A percentile compares a stretch with the other conserved stretches of the same genome.
These are phyloP conservation scores for Callospermophilus lateralis DNA, from an alignment of 2,113 vertebrate genomes.

Conservation along the genomic window DNA sequence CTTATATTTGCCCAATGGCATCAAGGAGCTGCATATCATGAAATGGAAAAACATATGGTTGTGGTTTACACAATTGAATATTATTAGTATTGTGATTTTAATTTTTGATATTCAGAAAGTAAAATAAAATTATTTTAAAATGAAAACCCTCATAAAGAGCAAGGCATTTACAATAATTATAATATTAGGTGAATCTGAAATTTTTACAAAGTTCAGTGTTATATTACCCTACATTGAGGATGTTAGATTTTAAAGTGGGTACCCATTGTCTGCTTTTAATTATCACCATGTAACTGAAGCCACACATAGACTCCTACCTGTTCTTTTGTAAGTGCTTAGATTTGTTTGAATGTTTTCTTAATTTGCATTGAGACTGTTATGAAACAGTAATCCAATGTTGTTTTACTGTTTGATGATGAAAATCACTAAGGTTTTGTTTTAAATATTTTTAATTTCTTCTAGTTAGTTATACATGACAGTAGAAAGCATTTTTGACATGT, in stretches of 20 bases:
- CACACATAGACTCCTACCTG: constrained; percentile 76
- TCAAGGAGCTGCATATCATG: not conserved
- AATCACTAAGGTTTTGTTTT: constrained; percentile 47
- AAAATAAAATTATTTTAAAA: constrained; percentile 84
- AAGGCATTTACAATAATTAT: constrained; percentile 86
- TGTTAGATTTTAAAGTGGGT: constrained; percentile 85
- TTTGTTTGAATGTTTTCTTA: constrained; percentile 85
- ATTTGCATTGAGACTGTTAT: constrained; percentile 75
- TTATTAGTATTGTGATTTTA: constrained; percentile 16
- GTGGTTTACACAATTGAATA: not conserved
- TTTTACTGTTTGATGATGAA: constrained; percentile 84
- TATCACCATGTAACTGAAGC: constrained; percentile 85
- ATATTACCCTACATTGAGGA: constrained; percentile 85
- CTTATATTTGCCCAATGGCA: not conserved
- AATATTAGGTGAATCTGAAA: constrained; percentile 85
- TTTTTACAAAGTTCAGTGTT: constrained; percentile 84
- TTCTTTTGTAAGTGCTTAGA: constrained; percentile 78
- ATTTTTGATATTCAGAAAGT: constrained; percentile 18
- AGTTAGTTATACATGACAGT: too few species aligned
- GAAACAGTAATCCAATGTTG: constrained; percentile 68
- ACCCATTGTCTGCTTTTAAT: constrained; percentile 87
- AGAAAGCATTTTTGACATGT: too few species aligned
- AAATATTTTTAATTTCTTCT: too few species aligned
- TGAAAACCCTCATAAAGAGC: constrained; percentile 82
- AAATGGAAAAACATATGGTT: constrained; percentile 5